Base-by-base conservation (phyloP, 2,113 vertebrate genomes). In the Larimichthys polyactis region DNA sequence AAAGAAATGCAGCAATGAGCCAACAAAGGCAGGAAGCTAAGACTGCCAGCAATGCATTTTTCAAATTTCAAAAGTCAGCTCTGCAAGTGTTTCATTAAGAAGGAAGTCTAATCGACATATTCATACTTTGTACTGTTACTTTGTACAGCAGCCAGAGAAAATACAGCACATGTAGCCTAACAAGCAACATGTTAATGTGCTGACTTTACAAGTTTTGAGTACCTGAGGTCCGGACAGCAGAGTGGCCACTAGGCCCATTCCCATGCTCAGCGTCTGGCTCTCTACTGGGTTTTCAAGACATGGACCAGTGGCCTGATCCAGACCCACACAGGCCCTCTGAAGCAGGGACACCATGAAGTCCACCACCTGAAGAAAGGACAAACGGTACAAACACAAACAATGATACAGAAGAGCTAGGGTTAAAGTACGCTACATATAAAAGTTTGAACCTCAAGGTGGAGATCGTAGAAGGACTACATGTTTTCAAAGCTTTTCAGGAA, bases 191-290 rank as follows among this genome's bases (percentile, higher is more conserved):
- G 29, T 32, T 32, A 4, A 32, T 36, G 6, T 36, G 32, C 32
- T 8, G 32, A 36, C 6, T 7, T 36, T 36, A 36, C 32, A 36
- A 44, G 32, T 2, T 24, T 17, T 43, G 14, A 36, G 88, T 92
- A 99, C 98, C 97, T 97, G 93, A 20, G 96, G 96, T 81, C 94
- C 96, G 2, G 97, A 95, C 0, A 99, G 93, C 79, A 99, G 66
- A 58, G 96, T 95, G 0, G 97, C 97, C 90, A 97, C 95, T 0
- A 99, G 95, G 65, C 97, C 97, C 95, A 99, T 97, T 49, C 95
- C 96, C 97, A 98, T 96, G 87, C 96, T 96, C 17, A 99, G 94
- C 0, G 97, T 97, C 94, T 99, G 96, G 0, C 94, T 94, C 74
- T 97, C 97, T 3, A 96, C 94, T 0, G 93, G 89, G 0, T 92